phyloP scores from a whole-genome alignment of 2,888 invertebrate species.

The Taenaris catops region DNA sequence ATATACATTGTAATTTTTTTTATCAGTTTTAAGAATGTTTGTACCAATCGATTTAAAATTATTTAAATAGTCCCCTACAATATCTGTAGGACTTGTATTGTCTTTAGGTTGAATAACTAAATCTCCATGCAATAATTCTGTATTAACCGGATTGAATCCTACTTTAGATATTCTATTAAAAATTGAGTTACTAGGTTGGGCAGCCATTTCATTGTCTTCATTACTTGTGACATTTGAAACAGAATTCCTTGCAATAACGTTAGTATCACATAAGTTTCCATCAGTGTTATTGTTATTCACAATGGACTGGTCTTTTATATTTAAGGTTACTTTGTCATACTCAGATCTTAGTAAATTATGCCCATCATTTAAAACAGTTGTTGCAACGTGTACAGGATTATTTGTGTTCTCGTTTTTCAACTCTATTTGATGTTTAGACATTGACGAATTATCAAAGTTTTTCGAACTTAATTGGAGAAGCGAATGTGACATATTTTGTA shows the following conservation, averaged over 20 bases:
- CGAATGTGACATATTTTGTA: slow-evolving; percentile 51
- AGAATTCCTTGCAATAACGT: no score
- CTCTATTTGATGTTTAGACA: no score
- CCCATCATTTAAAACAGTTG: no score
- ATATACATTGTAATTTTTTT: no score
- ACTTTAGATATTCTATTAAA: slow-evolving; percentile 17
- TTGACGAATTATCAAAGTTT: no score
- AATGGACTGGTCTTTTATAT: background rate
- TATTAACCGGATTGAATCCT: background rate
- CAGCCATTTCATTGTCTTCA: slow-evolving; percentile 38
- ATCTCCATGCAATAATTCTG: slow-evolving; percentile 8
- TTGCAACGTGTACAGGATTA: no score
- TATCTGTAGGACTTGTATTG: background rate
- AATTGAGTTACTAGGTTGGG: slow-evolving; percentile 41
- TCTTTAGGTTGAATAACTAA: slow-evolving; percentile 17
- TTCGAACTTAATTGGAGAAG: slow-evolving; percentile 32
- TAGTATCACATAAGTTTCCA: no score
- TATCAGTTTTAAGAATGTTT: slow-evolving; percentile 1
- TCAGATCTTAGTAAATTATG: no score
- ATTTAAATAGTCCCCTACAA: background rate
- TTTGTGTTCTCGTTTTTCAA: no score
- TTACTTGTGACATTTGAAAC: no score
- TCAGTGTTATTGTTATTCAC: slow-evolving; percentile 7
- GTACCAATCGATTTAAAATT: slow-evolving; percentile 6
- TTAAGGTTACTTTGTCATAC: no score